These are phyloP conservation scores for Lepidurus arcticus DNA, from an alignment of 1,140 invertebrate species.

Conservation along the genomic window DNA sequence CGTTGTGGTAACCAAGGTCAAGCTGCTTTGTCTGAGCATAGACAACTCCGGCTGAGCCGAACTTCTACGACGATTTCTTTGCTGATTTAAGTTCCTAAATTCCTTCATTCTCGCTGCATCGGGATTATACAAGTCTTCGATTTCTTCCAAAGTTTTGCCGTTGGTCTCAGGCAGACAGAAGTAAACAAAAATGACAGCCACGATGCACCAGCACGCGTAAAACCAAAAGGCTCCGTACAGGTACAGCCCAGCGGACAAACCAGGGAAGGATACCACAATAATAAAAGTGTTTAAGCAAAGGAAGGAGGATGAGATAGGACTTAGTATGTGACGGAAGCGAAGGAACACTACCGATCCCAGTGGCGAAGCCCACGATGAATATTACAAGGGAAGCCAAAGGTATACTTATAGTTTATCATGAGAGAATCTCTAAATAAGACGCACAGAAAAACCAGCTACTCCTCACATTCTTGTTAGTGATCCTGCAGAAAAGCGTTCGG, in stretches of 20 bases:
- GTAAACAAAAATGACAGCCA: slow-evolving; percentile 44
- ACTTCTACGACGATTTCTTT: background rate
- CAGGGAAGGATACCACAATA: slow-evolving; percentile 47
- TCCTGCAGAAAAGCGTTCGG: too few species aligned
- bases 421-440: too few species aligned
- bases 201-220: slow-evolving; percentile 38
- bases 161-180: slow-evolving; percentile 51
- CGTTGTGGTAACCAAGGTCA: background rate
- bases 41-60: background rate
- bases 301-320: slow-evolving; percentile 27
- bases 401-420: too few species aligned
- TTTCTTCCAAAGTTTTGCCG: slow-evolving; percentile 49
- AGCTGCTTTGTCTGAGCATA: background rate
- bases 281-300: slow-evolving; percentile 43
- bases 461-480: too few species aligned
- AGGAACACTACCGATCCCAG: slow-evolving; percentile 48
- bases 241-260: slow-evolving; percentile 51
- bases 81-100: background rate
- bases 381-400: slow-evolving; percentile 47
- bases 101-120: background rate
- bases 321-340: slow-evolving; percentile 30
- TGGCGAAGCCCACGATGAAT: slow-evolving; percentile 49
- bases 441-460: too few species aligned
- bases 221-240: slow-evolving; percentile 48
- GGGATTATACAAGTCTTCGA: slow-evolving; percentile 39